phyloP scores from a whole-genome alignment of 2,797 vertebrate genomes.

The Phoxinus dragarum region DNA sequence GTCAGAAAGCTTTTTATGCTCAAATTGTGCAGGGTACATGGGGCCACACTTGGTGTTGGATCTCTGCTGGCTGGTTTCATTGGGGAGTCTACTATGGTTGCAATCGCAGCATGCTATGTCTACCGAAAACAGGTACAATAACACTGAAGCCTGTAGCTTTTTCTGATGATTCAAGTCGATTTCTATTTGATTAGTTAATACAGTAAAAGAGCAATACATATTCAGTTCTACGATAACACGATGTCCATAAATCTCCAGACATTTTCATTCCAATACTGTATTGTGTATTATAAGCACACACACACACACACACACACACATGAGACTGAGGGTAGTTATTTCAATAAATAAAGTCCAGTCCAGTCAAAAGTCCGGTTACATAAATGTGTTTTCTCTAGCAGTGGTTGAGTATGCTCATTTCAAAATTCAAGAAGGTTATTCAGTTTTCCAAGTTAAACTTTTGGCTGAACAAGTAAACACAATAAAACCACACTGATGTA shows the following conservation, averaged over 20 bases:
- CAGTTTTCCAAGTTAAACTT: neutral
- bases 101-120: slow-evolving; percentile 95
- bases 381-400: neutral
- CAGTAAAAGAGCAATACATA: neutral
- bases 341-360: neutral
- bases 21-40: slow-evolving; percentile 85
- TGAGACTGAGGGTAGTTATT: neutral
- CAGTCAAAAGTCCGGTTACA: neutral
- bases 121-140: slow-evolving; percentile 92
- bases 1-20: neutral
- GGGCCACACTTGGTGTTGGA: slow-evolving; percentile 95
- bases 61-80: slow-evolving; percentile 96
- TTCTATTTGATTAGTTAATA: neutral
- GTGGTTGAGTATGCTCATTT: neutral
- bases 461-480: neutral
- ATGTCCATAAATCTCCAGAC: neutral
- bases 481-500: neutral
- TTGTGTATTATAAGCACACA: neutral
- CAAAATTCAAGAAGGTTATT: neutral
- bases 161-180: neutral
- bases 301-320: neutral
- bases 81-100: slow-evolving; percentile 98
- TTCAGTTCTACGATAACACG: neutral
- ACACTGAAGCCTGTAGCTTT: neutral
- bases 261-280: neutral